Conservation (phyloP, 2,797 vertebrate genomes). For the Balearica regulorum region DNA sequence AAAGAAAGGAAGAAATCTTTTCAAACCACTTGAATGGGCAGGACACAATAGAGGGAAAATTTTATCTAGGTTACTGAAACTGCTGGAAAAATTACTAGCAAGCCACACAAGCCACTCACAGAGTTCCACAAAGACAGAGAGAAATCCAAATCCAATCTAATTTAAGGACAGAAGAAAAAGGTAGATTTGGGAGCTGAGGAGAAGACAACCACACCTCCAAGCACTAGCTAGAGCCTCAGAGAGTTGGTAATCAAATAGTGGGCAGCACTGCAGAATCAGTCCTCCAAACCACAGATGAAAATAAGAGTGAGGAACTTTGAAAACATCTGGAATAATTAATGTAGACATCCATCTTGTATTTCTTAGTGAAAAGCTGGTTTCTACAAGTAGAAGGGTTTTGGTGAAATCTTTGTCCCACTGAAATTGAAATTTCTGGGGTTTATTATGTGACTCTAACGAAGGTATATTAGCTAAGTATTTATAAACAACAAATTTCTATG, state of each 20-base stretch:
- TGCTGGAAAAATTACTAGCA: neutral
- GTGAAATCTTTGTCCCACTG: neutral
- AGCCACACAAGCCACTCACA: neutral
- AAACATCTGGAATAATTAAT: neutral
- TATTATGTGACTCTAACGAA: neutral
- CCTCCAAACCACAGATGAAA: neutral
- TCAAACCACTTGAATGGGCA: neutral
- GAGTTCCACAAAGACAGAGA: neutral
- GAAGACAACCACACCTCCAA: neutral
- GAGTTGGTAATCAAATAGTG: neutral
- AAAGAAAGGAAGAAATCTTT: neutral
- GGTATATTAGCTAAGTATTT: neutral
- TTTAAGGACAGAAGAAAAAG: neutral
- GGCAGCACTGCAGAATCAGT: neutral
- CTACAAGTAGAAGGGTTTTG: neutral
- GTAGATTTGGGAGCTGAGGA: neutral
- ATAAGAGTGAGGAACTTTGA: neutral
- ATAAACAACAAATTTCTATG: neutral
- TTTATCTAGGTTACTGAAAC: neutral
- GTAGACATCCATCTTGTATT: neutral
- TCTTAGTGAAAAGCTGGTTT: neutral
- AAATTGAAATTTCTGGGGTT: neutral
- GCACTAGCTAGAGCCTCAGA: neutral
- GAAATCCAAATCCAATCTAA: neutral
- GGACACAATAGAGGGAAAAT: neutral